Evolutionary conservation across 2,797 vertebrate species (phyloP), one percentile per base, ranked within the genome.

Genomic region (Esox masquinongy): DNA sequence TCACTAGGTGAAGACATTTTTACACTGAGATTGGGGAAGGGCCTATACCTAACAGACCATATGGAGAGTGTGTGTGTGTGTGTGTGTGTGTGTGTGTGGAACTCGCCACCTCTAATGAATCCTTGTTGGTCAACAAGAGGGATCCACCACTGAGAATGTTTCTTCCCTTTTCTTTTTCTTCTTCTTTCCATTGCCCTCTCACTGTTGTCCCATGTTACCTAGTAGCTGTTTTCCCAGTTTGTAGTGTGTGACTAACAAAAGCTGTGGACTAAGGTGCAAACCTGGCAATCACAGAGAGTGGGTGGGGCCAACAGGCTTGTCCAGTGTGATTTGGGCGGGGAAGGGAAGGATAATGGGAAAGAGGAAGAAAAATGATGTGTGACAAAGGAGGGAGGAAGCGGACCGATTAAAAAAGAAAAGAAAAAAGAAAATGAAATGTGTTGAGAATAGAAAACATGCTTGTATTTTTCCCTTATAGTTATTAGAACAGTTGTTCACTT

Each of bases 401-500:
- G 68, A 80, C 82, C 86, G 82, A 86, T 86, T 84, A 80, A 79
- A 83, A 83, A 74, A 87, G 77, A 84, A 73, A 84, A 83, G 70
- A 26, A 71, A 49, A 78, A 79, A 76, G 29, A 14, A 47, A 11
- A 47, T 80, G 64, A 88, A 83, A 89, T 87, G 86, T 89, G 87
- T 87, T 53, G 24, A 75, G 64, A 75, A 76, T 83, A 83, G 75
- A 74, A 82, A 72, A 86, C 78, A 91, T 93, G 91, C 90, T 92
- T 92, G 91, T 94, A 91, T 93, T 92, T 61, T 93, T 91, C 86
- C 86, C 85, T 85, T 86, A 83, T 92, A 89, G 85, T 86, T 86
- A 82, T 87, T 91, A 90, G 87, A 89, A 84, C 75, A 85, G 75
- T 87, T 83, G 78, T 90, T 89, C 79, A 86, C 82, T 80, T 87